Percentiles rank a stretch among this genome's conserved stretches.
Evolutionary conservation across 1,140 invertebrate genomes (phyloP).

Genomic region (Probaryconus sp.): DNA sequence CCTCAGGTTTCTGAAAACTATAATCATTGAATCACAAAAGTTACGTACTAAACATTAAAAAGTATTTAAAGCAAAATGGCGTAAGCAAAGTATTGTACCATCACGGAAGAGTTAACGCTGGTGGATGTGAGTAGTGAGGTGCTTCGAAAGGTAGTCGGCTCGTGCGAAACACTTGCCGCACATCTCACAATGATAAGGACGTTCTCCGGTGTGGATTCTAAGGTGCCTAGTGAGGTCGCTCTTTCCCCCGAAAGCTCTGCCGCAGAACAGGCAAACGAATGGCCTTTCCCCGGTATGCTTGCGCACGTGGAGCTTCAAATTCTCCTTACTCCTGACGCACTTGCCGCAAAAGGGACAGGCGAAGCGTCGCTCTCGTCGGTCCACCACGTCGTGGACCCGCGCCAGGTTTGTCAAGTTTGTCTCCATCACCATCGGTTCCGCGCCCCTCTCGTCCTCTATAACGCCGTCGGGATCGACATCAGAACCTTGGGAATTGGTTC

Average conservation of each 20-base stretch:
- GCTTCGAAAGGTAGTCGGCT: conserved; percentile 93
- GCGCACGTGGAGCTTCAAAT: conserved; percentile 91
- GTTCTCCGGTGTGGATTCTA: conserved; percentile 90
- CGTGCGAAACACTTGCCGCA: conserved; percentile 94
- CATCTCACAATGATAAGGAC: conserved; percentile 93
- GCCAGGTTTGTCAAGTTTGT: conserved; percentile 65
- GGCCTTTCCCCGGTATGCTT: conserved; percentile 93
- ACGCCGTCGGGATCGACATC: conserved; percentile 43
- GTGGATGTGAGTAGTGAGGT: conserved; percentile 92
- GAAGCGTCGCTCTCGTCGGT: conserved; percentile 81
- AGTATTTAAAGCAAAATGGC: too few relatives aligned
- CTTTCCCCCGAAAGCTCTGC: conserved; percentile 90
- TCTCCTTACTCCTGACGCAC: conserved; percentile 91
- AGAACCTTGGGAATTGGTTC: neutral
- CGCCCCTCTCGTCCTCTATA: conserved; percentile 30
- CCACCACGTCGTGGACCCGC: conserved; percentile 66
- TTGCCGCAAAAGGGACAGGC: conserved; percentile 93
- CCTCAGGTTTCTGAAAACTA: too few relatives aligned
- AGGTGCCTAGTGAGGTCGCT: conserved; percentile 91
- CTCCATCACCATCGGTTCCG: conserved; percentile 48
- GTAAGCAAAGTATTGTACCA: too few relatives aligned
- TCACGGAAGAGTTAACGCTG: conserved; percentile 73
- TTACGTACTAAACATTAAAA: too few relatives aligned
- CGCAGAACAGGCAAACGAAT: conserved; percentile 92
- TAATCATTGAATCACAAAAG: too few relatives aligned